Evolutionary conservation across 1,140 invertebrate genomes (phyloP), one percentile per base, ranked within the genome.

Genomic region (Drosophila nannoptera): DNA sequence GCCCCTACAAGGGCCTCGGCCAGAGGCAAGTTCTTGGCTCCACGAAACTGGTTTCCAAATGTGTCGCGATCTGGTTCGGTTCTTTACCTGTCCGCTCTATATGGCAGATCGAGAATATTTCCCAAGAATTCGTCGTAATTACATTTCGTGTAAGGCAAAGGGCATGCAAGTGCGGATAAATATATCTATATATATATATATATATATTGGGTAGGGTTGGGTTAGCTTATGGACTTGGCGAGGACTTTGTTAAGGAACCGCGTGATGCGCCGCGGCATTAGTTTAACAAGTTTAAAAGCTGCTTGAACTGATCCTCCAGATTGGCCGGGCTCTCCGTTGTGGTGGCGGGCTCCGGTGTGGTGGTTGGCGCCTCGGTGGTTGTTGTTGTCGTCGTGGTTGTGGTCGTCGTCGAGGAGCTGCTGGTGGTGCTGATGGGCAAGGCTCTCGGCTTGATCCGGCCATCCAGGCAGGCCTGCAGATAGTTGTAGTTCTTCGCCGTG

Each of bases 221-320:
- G 67, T 78, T 64, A 16, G 52, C 56, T 59, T n/a, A n/a, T n/a
- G n/a, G n/a, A n/a, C 11, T 58, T 58, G n/a, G 55, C 43, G 50
- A 76, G 31, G 35, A 50, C 42, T 14, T 31, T 12, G n/a, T 0
- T 31, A 3, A 33, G 22, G 22, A 22, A 22, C 1, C 22, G 22
- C 3, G 22, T 32, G 6, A 63, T n/a, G 1, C 29, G 38, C 43
- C 45, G 36, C 43, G 68, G 48, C 52, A 67, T 80, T 87, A 86
- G 71, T 86, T 86, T 53, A 86, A 62, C 81, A 87, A 66, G 58
- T 86, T 86, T 45, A 86, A 63, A 61, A 86, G 81, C 52, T 77
- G 49, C 65, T 87, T 86, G 40, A 86, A 86, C 54, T 86, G 82
- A 81, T 86, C 77, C 63, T 86, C 77, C 38, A 75, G 16, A 49